Evolutionary conservation across 2,797 vertebrate species (phyloP), one percentile per base, ranked within the genome.

Genomic region (Atherinosoma microstoma): DNA sequence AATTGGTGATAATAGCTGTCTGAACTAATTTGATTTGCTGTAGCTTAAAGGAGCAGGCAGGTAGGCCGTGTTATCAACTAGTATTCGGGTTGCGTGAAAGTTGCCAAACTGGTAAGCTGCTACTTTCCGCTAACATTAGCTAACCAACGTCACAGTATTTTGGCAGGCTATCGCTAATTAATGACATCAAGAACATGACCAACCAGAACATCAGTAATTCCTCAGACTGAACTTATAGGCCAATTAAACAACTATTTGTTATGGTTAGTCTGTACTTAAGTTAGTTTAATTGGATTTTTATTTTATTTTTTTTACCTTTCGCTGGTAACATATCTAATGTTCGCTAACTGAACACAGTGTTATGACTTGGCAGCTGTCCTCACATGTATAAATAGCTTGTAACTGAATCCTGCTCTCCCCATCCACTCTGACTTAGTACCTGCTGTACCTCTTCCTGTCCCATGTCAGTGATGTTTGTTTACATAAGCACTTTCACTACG

Each of bases 331-430:
- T 68, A 12, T 76, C 62, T 73, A 62, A 70, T 85, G 82, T 79
- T 83, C 42, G 78, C 71, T 27, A 45, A 36, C 45, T 68, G 76
- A 75, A 58, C 72, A 58, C 47, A n/a, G 15, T 86, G 78, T 81
- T 78, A 35, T 80, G 80, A 87, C 76, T 89, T 87, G 89, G 84
- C 88, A 86, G 80, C 89, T 89, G 86, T 67, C 60, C 70, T 76
- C 73, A 63, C 76, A 76, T 87, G 77, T 94, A 95, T 91, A 92
- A 94, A 94, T 95, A 95, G 93, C 87, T 79, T 88, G 93, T 92
- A 95, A 94, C 83, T 79, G 81, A 93, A 91, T 64, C 91, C 85
- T 81, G 83, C 80, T 73, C 80, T 82, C 24, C 24, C 79, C 80
- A 74, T 56, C 64, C 60, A 22, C 66, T 58, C 18, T 9, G 12